Evolutionary conservation across 2,113 vertebrate species (phyloP).

Genomic region (Salminus brasiliensis): DNA sequence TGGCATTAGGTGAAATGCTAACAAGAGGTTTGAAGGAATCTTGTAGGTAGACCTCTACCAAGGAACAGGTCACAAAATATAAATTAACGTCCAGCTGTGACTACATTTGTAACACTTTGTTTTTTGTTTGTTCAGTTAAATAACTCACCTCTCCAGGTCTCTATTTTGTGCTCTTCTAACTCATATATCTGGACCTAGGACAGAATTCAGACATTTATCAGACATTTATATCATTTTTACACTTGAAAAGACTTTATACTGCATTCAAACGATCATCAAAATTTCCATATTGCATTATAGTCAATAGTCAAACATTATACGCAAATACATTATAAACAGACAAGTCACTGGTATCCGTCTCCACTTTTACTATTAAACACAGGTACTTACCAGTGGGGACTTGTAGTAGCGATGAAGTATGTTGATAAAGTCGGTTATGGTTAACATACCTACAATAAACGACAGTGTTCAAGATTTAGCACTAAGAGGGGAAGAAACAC

Average conservation of each 20-base stretch:
- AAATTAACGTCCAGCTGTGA: not conserved
- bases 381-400: slow-evolving; percentile 87
- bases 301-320: not conserved
- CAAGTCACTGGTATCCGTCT: not conserved
- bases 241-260: too few species aligned
- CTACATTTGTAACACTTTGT: not conserved
- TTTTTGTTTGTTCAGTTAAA: not conserved
- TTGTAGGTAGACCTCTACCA: slow-evolving; percentile 90
- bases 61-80: not conserved
- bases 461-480: not conserved
- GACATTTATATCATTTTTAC: too few species aligned
- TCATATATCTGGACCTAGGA: slow-evolving; percentile 96
- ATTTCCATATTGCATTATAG: not conserved
- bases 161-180: slow-evolving; percentile 97
- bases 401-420: slow-evolving; percentile 98
- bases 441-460: slow-evolving; percentile 86
- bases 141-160: slow-evolving; percentile 94
- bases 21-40: slow-evolving; percentile 97
- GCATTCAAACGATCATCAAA: not conserved
- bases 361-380: not conserved
- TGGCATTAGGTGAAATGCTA: slow-evolving; percentile 94
- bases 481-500: not conserved
- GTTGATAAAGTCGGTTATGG: slow-evolving; percentile 98
- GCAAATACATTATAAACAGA: not conserved
- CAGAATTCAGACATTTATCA: slow-evolving; percentile 25